A percentile compares a stretch with the other conserved stretches of the same genome.
Conservation (phyloP, 1,140 invertebrate genomes). For the Cyrtorhinus lividipennis region DNA sequence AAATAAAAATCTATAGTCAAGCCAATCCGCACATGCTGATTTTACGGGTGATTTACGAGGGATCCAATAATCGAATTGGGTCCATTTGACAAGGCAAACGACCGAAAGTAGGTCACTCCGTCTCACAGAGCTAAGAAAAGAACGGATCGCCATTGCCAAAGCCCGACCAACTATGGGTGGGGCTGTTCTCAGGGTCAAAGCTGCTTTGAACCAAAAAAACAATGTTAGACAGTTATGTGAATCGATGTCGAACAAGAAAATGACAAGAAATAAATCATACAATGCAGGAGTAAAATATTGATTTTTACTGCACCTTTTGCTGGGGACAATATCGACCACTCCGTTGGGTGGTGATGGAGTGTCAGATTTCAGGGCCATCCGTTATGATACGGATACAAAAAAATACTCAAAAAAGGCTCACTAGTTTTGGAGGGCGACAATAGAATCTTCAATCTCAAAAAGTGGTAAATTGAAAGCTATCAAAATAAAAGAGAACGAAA, state of each 20-base stretch:
- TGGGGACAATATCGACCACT: constrained; percentile 13
- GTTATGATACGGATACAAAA: no score
- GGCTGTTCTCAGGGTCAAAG: background rate
- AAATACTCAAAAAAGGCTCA: no score
- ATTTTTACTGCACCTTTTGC: constrained; percentile 16
- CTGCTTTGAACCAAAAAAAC: background rate
- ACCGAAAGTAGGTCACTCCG: background rate
- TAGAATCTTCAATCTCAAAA: no score
- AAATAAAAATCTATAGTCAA: no score
- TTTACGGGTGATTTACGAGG: background rate
- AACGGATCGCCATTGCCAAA: no score
- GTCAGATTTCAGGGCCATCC: constrained; percentile 18
- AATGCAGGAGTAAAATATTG: background rate
- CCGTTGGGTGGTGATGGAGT: constrained; percentile 15
- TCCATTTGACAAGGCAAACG: no score
- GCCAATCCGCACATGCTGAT: constrained; percentile 1
- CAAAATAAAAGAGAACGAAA: background rate
- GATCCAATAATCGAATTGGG: no score
- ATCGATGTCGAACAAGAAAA: background rate
- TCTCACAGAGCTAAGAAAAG: background rate
- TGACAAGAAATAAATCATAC: background rate
- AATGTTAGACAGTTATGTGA: no score
- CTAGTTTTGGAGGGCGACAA: no score
- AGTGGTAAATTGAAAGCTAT: background rate
- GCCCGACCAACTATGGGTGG: background rate